A percentile compares a stretch with the other conserved stretches of the same genome.
These are phyloP conservation scores for Lepidocyrtinus sp. DNA, from an alignment of 2,888 invertebrate genomes.

Conservation along the genomic window DNA sequence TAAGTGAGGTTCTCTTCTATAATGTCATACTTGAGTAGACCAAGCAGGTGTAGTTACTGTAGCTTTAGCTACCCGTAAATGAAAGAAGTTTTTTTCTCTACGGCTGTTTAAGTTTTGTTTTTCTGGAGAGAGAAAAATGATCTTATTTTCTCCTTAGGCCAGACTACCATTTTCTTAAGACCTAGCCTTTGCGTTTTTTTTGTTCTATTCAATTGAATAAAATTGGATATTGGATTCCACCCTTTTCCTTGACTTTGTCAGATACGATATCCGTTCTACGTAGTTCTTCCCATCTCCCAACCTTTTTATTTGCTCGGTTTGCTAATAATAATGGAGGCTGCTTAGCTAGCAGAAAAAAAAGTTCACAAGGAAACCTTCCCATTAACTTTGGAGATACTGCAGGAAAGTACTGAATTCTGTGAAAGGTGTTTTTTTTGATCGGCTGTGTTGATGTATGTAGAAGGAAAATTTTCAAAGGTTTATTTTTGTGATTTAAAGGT, in stretches of 20 bases:
- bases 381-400: no score
- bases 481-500: no score
- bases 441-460: no score
- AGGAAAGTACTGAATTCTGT: no score
- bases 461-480: no score
- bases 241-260: background rate
- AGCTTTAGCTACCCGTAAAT: no score
- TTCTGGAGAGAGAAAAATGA: background rate
- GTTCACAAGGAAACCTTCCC: no score
- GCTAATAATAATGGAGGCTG: conserved; percentile 8
- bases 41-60: background rate
- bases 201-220: conserved; percentile 13
- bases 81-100: background rate
- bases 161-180: background rate
- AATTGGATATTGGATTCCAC: conserved; percentile 5
- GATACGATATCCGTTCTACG: background rate
- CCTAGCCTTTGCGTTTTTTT: background rate
- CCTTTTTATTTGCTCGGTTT: conserved; percentile 13
- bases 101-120: background rate
- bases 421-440: no score
- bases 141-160: conserved; percentile 5
- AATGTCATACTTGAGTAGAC: background rate
- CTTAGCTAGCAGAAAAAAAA: background rate
- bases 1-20: background rate
- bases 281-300: background rate